Evolutionary conservation across 1,140 invertebrate genomes (phyloP).

Genomic region (Meloidogyne floridensis): DNA sequence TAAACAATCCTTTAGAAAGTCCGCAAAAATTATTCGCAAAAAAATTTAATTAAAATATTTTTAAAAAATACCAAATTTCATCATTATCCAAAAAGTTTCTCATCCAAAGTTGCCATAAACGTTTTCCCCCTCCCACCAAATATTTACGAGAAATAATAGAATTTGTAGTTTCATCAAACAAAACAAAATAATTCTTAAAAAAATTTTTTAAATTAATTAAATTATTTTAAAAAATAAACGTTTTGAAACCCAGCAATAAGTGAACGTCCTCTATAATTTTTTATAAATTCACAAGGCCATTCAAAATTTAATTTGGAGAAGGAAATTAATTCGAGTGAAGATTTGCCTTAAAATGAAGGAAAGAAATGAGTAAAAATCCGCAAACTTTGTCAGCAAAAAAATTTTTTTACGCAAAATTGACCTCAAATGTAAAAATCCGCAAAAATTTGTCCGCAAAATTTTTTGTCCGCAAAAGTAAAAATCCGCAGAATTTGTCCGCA

Average conservation of each 20-base stretch:
- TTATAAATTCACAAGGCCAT: constrained; percentile 14
- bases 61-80: too few relatives aligned
- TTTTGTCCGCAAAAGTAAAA: not conserved
- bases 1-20: too few relatives aligned
- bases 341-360: not conserved
- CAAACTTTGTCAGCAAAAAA: too few relatives aligned
- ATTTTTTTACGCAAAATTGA: too few relatives aligned
- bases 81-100: too few relatives aligned
- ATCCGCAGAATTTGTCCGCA: too few relatives aligned
- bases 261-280: not conserved
- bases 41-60: too few relatives aligned
- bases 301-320: not conserved
- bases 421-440: too few relatives aligned
- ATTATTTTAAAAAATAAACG: not conserved
- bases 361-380: not conserved
- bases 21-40: too few relatives aligned
- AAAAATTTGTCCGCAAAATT: too few relatives aligned
- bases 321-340: constrained; percentile 5
- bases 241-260: constrained; percentile 17
- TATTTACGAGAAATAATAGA: not conserved
- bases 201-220: not conserved
- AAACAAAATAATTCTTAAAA: constrained; percentile 12
- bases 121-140: not conserved
- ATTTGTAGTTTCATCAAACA: constrained; percentile 3
- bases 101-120: constrained; percentile 17